Evolutionary conservation across 1,140 invertebrate species (phyloP).

Genomic region (Magallana angulata): DNA sequence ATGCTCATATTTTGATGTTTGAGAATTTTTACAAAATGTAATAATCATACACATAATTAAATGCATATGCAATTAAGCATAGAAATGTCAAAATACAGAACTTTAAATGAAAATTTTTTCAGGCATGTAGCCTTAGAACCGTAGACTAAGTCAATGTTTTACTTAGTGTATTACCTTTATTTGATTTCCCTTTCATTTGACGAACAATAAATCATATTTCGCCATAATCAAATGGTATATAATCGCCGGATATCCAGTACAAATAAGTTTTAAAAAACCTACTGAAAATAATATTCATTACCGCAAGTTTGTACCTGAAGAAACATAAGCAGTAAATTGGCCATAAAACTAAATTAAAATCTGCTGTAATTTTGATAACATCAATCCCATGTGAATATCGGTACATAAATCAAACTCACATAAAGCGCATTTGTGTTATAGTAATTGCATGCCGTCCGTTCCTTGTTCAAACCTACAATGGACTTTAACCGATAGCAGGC

Average conservation of each 20-base stretch:
- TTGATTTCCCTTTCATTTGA: too few relatives aligned
- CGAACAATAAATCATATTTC: too few relatives aligned
- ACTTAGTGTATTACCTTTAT: too few relatives aligned
- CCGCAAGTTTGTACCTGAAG: background rate
- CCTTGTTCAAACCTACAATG: background rate
- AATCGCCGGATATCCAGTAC: constrained; percentile 1
- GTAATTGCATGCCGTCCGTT: background rate
- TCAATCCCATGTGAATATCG: background rate
- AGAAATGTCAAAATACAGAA: too few relatives aligned
- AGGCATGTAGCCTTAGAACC: too few relatives aligned
- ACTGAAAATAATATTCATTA: background rate
- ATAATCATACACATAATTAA: too few relatives aligned
- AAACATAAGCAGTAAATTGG: background rate
- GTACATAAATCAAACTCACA: background rate
- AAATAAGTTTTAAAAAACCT: background rate
- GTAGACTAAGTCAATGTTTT: too few relatives aligned
- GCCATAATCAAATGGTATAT: background rate
- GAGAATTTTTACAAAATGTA: too few relatives aligned
- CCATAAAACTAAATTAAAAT: background rate
- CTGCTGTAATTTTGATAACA: background rate
- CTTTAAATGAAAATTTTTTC: too few relatives aligned
- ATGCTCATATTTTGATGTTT: too few relatives aligned
- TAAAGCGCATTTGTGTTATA: background rate
- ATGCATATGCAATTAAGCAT: too few relatives aligned
- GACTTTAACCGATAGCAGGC: background rate